Evolutionary conservation across 2,888 invertebrate genomes (phyloP), one percentile per base, ranked within the genome.

Genomic region (Tridacna gigas): DNA sequence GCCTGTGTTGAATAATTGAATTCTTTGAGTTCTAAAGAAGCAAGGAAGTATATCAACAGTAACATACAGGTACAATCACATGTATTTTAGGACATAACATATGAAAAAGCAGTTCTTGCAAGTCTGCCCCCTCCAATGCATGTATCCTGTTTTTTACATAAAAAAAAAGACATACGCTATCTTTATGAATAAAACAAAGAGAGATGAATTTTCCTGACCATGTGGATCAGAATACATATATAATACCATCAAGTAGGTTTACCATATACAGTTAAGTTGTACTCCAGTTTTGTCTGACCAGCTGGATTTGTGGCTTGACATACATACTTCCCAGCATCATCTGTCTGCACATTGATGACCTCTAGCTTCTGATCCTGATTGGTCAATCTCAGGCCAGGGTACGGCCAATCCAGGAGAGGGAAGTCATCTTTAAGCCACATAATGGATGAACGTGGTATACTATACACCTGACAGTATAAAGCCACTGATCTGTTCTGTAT

Each of bases 241-340:
- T 37, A 37, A 7, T 37, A 7, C 37, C 37, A 37, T 37, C 37
- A 37, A 37, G 56, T 56, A 67, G 12, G 67, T 89, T 82, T 77
- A 94, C 94, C 93, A 69, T 90, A 88, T 18, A 94, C 94, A 37
- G 37, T 37, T 37, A 37, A 37, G 7, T 37, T 83, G 76, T 91
- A 93, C 9, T 86, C 86, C 63, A 89, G 84, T 66, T 90, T 85
- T 15, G 95, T 94, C 71, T 91, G 90, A 1, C 95, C 95, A 15
- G 95, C 95, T 48, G 94, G 95, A 89, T 95, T 96, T 37, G 91
- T 91, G 11, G 95, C 96, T 65, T 93, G 89, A 86, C 95, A 96
- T 26, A 92, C 93, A 88, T 95, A 96, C 37, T 88, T 89, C 9
- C 95, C 95, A 47, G 92, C 94, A 90, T 96, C 95, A 5, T 91